phyloP scores from a whole-genome alignment of 35 echinoderm and acorn worm species.

The Lytechinus variegatus region DNA sequence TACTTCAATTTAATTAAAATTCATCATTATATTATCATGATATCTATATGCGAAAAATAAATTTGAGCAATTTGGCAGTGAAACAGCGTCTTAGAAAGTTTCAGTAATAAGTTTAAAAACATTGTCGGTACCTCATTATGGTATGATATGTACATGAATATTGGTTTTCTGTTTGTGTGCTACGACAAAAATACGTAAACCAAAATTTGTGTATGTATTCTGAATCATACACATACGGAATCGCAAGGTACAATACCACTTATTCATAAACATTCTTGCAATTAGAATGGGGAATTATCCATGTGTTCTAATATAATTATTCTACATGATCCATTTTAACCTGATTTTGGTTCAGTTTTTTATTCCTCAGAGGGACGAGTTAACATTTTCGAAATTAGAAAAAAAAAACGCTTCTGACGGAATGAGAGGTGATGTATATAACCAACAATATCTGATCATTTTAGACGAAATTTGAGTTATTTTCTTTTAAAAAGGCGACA shows the following conservation, averaged over 20 bases:
- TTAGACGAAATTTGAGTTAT: too few relatives aligned
- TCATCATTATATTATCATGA: too few relatives aligned
- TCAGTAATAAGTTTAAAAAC: not conserved
- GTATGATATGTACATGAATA: not conserved
- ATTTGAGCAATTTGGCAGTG: not conserved
- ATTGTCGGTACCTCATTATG: not conserved
- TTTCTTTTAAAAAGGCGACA: too few relatives aligned
- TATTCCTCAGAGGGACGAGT: too few relatives aligned
- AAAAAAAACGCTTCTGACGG: too few relatives aligned
- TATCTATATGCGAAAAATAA: too few relatives aligned
- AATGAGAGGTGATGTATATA: too few relatives aligned
- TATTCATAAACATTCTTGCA: not conserved
- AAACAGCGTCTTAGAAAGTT: not conserved
- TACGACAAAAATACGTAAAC: not conserved
- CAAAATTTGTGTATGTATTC: not conserved
- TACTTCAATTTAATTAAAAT: not conserved
- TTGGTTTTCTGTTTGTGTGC: not conserved
- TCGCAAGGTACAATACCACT: not conserved
- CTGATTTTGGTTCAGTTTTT: not conserved
- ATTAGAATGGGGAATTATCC: not conserved
- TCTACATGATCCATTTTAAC: not conserved
- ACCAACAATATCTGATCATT: too few relatives aligned
- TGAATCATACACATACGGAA: not conserved
- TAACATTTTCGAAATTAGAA: too few relatives aligned
- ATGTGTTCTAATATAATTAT: not conserved